A percentile compares a stretch with the other conserved stretches of the same genome.
Conservation (phyloP, 2,888 invertebrate species). For the Agonum fuliginosum region DNA sequence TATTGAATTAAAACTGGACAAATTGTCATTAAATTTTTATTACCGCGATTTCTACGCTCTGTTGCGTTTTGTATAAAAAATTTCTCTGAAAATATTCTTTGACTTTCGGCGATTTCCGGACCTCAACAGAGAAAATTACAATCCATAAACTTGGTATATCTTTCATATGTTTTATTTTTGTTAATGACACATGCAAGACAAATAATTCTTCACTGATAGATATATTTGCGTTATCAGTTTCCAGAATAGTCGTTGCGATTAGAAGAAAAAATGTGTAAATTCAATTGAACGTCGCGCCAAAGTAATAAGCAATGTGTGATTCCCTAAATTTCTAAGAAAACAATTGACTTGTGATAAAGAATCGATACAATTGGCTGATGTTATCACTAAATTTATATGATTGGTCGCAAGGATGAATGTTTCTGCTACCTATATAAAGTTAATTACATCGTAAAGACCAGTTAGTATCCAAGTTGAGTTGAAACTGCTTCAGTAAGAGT, state of each 20-base stretch:
- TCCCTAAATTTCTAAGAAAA: slow-evolving; percentile 23
- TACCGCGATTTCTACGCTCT: slow-evolving; percentile 54
- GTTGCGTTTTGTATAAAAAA: slow-evolving; percentile 45
- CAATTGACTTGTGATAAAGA: slow-evolving; percentile 5
- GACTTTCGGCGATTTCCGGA: slow-evolving; percentile 39
- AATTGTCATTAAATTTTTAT: slow-evolving; percentile 56
- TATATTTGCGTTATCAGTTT: not conserved
- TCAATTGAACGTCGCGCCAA: slow-evolving; percentile 3
- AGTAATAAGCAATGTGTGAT: not conserved
- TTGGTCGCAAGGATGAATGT: slow-evolving; percentile 33
- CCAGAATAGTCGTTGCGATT: not conserved
- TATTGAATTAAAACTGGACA: slow-evolving; percentile 47
- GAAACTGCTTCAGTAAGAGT: slow-evolving; percentile 16
- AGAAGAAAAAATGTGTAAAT: not conserved
- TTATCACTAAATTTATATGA: slow-evolving; percentile 35
- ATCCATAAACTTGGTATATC: not conserved
- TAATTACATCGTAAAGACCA: slow-evolving; percentile 51
- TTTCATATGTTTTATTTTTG: not conserved
- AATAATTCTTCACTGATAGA: not conserved
- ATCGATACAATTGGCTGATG: slow-evolving; percentile 19
- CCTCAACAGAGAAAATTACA: not conserved
- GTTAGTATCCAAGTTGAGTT: slow-evolving; percentile 18
- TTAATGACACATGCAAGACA: not conserved
- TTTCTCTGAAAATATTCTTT: slow-evolving; percentile 50
- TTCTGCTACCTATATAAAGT: slow-evolving; percentile 41